These are phyloP conservation scores for Meteorus cinctellus DNA, from an alignment of 2,888 invertebrate genomes.

Conservation along the genomic window DNA sequence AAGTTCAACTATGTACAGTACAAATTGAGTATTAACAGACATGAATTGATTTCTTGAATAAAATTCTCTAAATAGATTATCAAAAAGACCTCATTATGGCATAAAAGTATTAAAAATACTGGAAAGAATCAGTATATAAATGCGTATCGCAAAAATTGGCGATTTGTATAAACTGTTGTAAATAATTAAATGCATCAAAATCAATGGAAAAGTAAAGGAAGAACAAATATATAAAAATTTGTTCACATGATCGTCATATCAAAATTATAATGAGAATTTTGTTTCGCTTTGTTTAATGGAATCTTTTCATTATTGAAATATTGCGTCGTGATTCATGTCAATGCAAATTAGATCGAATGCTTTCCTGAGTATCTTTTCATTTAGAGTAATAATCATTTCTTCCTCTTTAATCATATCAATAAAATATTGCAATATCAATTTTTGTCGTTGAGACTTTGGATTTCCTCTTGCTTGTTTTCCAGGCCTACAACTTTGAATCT, in stretches of 20 bases:
- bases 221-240: neutral
- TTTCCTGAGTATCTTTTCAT: neutral
- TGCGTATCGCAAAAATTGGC: neutral
- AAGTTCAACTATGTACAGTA: neutral
- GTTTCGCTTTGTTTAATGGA: neutral
- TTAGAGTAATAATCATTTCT: neutral
- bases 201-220: neutral
- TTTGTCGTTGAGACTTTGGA: conserved; percentile 34
- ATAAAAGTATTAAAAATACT: neutral
- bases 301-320: neutral
- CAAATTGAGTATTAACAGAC: neutral
- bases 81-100: neutral
- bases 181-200: neutral
- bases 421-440: conserved; percentile 14
- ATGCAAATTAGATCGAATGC: neutral
- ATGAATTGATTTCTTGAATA: neutral
- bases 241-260: neutral
- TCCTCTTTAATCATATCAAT: neutral
- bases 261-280: neutral
- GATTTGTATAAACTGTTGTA: neutral
- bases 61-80: neutral
- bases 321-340: neutral
- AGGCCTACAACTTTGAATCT: conserved; percentile 62
- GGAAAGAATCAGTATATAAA: neutral
- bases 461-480: conserved; percentile 36